These are phyloP conservation scores for Poecile montanus DNA, from an alignment of 2,797 vertebrate species.

Conservation along the genomic window DNA sequence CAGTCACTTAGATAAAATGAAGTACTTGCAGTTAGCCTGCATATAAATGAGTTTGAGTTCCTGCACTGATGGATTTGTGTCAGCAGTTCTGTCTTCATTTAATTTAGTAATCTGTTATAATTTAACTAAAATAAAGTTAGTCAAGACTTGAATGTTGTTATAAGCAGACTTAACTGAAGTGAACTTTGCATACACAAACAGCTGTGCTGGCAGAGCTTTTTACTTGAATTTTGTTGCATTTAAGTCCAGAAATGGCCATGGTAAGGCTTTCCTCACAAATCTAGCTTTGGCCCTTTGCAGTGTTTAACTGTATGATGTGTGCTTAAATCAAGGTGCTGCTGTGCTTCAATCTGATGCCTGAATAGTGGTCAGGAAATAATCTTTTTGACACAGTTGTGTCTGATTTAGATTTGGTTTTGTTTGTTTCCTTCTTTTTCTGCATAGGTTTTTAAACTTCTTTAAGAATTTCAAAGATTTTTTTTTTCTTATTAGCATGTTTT, in stretches of 20 bases:
- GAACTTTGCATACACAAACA: not conserved
- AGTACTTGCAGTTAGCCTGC: slow-evolving; percentile 40
- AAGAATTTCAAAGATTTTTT: not conserved
- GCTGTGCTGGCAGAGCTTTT: not conserved
- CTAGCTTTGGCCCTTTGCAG: not conserved
- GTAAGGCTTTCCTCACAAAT: not conserved
- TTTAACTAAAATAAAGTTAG: not conserved
- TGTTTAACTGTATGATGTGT: not conserved
- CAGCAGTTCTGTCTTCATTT: slow-evolving; percentile 24
- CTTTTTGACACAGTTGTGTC: not conserved
- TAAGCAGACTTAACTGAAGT: not conserved
- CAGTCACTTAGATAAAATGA: slow-evolving; percentile 3
- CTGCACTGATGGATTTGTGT: not conserved
- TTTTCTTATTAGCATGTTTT: not conserved
- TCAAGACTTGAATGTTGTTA: not conserved
- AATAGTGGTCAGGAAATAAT: not conserved
- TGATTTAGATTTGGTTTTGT: not conserved
- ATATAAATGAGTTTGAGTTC: not conserved
- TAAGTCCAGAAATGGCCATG: not conserved
- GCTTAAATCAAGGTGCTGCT: not conserved
- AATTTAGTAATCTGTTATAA: not conserved
- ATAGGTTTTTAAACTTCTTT: not conserved
- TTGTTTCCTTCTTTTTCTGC: not conserved
- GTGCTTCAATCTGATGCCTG: not conserved
- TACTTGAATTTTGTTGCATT: not conserved